Evolutionary conservation across 2,888 invertebrate species (phyloP), one percentile per base, ranked within the genome.

Genomic region (Alsophila aescularia): DNA sequence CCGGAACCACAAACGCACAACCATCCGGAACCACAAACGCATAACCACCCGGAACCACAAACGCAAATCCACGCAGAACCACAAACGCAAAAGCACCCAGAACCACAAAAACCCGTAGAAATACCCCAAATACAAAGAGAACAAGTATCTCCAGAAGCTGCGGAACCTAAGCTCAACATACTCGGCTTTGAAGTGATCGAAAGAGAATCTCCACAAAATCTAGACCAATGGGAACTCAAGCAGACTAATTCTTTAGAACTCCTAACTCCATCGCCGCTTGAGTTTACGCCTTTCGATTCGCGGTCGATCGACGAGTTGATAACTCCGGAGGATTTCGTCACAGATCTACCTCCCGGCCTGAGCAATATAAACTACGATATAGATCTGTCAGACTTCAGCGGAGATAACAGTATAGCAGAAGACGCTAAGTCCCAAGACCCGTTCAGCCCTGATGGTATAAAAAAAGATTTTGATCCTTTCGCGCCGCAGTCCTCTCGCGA

Each of bases 301-400:
- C 81, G 92, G 39, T 94, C 93, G 0, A 80, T 94, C 10, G 94
- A 94, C 55, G 93, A 93, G 51, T 65, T 93, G 50, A 86, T 92
- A 67, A 94, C 94, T 0, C 93, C 94, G 0, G 95, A 95, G 45
- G 94, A 94, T 27, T 92, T 86, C 42, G 87, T 79, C 0, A 67
- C 81, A 0, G 92, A 93, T 6, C 92, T 93, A 29, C 89, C 92
- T 0, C 92, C 94, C 10, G 94, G 94, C 0, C 77, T 96, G 18
- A 93, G 94, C 16, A 94, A 94, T 69, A 93, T 96, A 10, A 95
- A 95, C 76, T 96, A 96, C 63, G 96, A 96, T 66, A 95, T 96
- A 51, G 95, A 96, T 77, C 85, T 95, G 53, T 95, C 95, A 2
- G 96, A 96, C 79, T 85, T 95, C 34, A 95, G 95, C 67, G 94